Evolutionary conservation across 2,113 vertebrate species (phyloP), one percentile per base, ranked within the genome.

Genomic region (Xiphias gladius): DNA sequence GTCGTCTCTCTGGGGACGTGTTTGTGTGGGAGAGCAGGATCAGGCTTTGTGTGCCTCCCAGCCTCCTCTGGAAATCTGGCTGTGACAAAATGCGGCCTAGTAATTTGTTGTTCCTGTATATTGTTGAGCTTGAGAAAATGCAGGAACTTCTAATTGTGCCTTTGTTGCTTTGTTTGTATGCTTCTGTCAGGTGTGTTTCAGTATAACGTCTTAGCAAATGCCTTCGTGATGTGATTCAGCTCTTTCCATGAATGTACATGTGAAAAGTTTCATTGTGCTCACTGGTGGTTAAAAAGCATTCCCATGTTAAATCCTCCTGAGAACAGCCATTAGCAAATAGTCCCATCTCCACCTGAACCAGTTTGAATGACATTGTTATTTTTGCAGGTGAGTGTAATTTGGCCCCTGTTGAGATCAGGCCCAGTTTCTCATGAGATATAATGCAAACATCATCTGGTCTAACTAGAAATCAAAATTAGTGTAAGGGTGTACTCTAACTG

Each of bases 221-320:
- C 26, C 35, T 41, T 28, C 48, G 28, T 54, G 73, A 24, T 17
- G 19, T 54, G 19, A 82, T 63, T 76, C 26, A 83, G 35, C 72
- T 81, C 59, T 82, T 84, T 81, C 67, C 10, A 0, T 69, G 46
- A 74, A 28, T 17, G 7, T 30, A 39, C 17, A 66, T 76, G 73
- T 82, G 79, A 74, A 79, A 73, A 41, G 69, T 73, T 76, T 84
- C 46, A 69, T 90, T 87, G 66, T 91, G 68, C 75, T 76, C 62
- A 46, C 30, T 63, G 10, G 28, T 43, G 43, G n/a, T 52, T 43
- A 4, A 37, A 43, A 82, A 43, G 41, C 30, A 57, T 35, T 84
- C 84, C 70, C 82, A 84, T 43, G 9, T 26, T 73, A 61, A 81
- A 91, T 78, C 83, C 67, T 84, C 85, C 69, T 93, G 93, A 91